Evolutionary conservation across 2,888 invertebrate genomes (phyloP), one percentile per base, ranked within the genome.

Genomic region (Dimorphilus gyrociliatus): DNA sequence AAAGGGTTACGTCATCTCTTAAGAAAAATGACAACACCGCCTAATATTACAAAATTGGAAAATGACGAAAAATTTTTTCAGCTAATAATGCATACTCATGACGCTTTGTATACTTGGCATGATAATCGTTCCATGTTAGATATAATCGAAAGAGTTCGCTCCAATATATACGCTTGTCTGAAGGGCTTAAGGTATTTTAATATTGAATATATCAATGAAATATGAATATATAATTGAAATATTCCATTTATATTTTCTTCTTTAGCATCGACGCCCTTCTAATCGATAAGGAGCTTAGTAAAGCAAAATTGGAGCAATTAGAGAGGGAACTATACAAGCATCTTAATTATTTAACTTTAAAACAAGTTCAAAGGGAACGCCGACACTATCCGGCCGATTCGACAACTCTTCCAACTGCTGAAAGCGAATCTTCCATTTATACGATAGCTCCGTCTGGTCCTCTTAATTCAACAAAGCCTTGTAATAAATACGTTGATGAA

Each of bases 251-350:
- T 15, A 16, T 15, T 16, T 16, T 15, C 8, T 16, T 10, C 25
- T 15, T 2, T 16, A 10, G 16, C 15, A 16, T 16, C 25, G 25
- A 10, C 16, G 15, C 16, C 15, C 16, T 15, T 17, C 36, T 39
- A 12, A 16, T 41, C 4, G 40, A 42, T 24, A 34, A 39, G 15
- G 40, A 42, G 19, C 37, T 41, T 19, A 42, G 38, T 10, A 39
- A 40, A 29, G 40, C 40, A 7, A 40, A 39, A 26, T 23, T 43
- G 27, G 43, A 43, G 25, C 37, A 33, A 16, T 19, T 36, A n/a
- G 25, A 36, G 27, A 37, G 38, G 25, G 43, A 43, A 27, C 34
- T 43, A 6, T 36, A 40, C 30, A 30, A 32, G 13, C 40, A 42
- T 27, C 31, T 42, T 13, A 37, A 37, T 18, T 39, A 42, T 25